phyloP scores from a whole-genome alignment of 2,888 invertebrate genomes.

The Zygogramma bicolorata region DNA sequence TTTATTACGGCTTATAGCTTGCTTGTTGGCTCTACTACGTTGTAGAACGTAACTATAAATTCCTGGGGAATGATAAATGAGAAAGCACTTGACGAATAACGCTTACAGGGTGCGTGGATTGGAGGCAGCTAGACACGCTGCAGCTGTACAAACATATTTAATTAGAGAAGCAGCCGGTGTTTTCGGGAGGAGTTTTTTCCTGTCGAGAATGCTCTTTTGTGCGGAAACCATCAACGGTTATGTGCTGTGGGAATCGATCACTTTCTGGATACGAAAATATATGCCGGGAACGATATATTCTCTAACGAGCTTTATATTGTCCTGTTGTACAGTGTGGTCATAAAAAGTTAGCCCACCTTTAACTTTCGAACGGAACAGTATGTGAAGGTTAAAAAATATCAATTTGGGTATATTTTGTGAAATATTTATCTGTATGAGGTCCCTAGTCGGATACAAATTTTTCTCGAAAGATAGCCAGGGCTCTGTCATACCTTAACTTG shows the following conservation, averaged over 20 bases:
- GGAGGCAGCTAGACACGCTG: conserved; percentile 41
- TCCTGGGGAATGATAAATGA: conserved; percentile 52
- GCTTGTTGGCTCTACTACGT: conserved; percentile 23
- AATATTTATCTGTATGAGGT: too few relatives aligned
- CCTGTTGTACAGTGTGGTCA: too few relatives aligned
- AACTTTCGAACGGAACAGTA: too few relatives aligned
- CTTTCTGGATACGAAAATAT: not conserved
- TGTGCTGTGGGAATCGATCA: not conserved
- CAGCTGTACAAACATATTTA: conserved; percentile 56
- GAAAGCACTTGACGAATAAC: conserved; percentile 49
- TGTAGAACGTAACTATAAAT: conserved; percentile 50
- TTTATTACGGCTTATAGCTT: conserved; percentile 30
- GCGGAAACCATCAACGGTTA: too few relatives aligned
- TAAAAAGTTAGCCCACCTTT: too few relatives aligned
- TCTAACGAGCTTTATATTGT: too few relatives aligned
- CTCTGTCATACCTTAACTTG: too few relatives aligned
- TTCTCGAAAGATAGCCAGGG: too few relatives aligned
- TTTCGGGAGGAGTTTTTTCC: not conserved
- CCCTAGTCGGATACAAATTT: too few relatives aligned
- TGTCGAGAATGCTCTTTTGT: not conserved
- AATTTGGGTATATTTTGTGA: too few relatives aligned
- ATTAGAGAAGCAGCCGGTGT: conserved; percentile 43
- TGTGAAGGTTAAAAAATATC: too few relatives aligned
- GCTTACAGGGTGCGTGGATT: conserved; percentile 37
- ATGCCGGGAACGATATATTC: not conserved